Percentiles rank a stretch among this genome's conserved stretches.
Conservation (phyloP, 2,113 vertebrate species). For the Stegastes partitus region DNA sequence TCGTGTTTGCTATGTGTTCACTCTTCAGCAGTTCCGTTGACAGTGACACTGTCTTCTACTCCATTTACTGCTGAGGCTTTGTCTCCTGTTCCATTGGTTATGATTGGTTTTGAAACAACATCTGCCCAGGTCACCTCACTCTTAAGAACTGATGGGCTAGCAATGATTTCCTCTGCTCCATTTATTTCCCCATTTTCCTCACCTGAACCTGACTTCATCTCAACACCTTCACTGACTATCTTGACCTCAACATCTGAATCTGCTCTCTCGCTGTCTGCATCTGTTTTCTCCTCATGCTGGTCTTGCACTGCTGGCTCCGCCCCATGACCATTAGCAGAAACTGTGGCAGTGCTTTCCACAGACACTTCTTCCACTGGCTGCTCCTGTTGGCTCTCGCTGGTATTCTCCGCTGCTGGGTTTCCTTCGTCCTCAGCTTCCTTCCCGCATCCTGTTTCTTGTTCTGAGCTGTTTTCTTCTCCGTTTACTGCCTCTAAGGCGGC, state of each 20-base stretch:
- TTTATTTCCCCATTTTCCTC: slow-evolving; percentile 47
- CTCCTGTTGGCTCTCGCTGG: slow-evolving; percentile 23
- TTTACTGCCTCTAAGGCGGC: slow-evolving; percentile 2
- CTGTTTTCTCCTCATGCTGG: slow-evolving; percentile 32
- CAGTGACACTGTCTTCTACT: slow-evolving; percentile 27
- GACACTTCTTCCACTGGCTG: slow-evolving; percentile 28
- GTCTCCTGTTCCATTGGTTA: slow-evolving; percentile 48
- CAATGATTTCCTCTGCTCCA: neutral
- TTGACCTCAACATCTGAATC: slow-evolving; percentile 32
- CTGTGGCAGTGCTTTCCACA: neutral
- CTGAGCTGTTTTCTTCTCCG: slow-evolving; percentile 15
- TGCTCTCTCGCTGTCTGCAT: slow-evolving; percentile 14
- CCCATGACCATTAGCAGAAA: slow-evolving; percentile 49
- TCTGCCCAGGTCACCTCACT: slow-evolving; percentile 67
- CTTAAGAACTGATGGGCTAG: slow-evolving; percentile 50
- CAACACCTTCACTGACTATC: slow-evolving; percentile 27
- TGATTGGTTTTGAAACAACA: slow-evolving; percentile 63
- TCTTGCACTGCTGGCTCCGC: slow-evolving; percentile 28
- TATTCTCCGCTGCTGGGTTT: slow-evolving; percentile 38
- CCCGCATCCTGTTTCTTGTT: slow-evolving; percentile 42
- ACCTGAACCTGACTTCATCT: slow-evolving; percentile 36
- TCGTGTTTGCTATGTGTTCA: slow-evolving; percentile 37
- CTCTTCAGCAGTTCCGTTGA: slow-evolving; percentile 50
- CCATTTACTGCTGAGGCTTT: slow-evolving; percentile 43
- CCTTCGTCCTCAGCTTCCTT: slow-evolving; percentile 56